Evolutionary conservation across 1,140 invertebrate species (phyloP).

Genomic region (Harpegnathos saltator): DNA sequence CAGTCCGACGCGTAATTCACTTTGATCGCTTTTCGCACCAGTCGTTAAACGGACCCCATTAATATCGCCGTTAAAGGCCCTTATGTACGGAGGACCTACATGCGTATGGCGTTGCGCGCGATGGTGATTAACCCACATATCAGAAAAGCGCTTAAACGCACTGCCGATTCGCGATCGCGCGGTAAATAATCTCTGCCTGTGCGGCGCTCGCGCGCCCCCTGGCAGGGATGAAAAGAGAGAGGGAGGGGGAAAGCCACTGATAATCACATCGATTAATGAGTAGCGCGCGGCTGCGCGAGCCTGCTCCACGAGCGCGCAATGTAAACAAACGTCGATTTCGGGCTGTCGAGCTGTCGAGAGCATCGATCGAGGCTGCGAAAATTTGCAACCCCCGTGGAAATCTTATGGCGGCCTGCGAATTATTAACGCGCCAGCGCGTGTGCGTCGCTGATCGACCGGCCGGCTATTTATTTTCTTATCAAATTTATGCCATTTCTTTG

Average conservation of each 20-base stretch:
- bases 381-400: not conserved
- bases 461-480: not conserved
- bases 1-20: constrained; percentile 57
- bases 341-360: not conserved
- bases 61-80: constrained; percentile 35
- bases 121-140: constrained; percentile 58
- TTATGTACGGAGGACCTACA: constrained; percentile 24
- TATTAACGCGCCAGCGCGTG: no score
- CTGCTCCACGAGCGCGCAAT: not conserved
- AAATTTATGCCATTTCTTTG: constrained; percentile 3
- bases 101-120: constrained; percentile 20
- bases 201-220: no score
- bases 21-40: constrained; percentile 65
- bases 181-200: constrained; percentile 21
- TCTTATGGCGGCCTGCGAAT: not conserved
- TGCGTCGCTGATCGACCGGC: not conserved
- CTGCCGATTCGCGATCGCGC: constrained; percentile 16
- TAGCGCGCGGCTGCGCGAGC: not conserved
- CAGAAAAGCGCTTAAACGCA: constrained; percentile 42
- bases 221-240: not conserved
- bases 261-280: not conserved
- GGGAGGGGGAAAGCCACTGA: not conserved
- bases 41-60: constrained; percentile 58
- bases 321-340: constrained; percentile 9
- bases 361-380: constrained; percentile 21